Evolutionary conservation across 2,888 invertebrate species (phyloP), one percentile per base, ranked within the genome.

Genomic region (Reticulitermes lucifugus): DNA sequence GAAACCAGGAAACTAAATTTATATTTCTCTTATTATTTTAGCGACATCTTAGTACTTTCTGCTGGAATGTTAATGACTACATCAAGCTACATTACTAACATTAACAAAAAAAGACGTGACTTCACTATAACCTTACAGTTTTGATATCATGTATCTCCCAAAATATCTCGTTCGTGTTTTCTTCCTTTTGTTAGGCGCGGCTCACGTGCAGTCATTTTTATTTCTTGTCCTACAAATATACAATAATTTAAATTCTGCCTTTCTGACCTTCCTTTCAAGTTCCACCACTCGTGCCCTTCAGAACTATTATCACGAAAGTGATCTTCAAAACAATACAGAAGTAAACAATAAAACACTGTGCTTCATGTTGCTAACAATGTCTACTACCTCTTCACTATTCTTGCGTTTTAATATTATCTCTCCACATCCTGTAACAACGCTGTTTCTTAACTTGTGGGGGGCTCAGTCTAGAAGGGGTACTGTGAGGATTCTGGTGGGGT

Each of bases 201-300:
- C 7, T 46, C 46, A 46, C 77, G 51, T 77, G 77, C 46, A 77
- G n/a, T 10, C 43, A 46, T 46, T 77, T 77, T 77, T 77, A 77
- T 77, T n/a, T 77, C 77, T 77, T 77, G 77, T 22, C 77, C 46
- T 46, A 77, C 22, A 77, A 77, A 77, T 77, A 77, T 73, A 73
- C 43, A 46, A 77, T 77, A 77, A 51, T 77, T 77, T 77, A 77
- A 77, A 46, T 77, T 77, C 77, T 41, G n/a, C 77, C 43, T 77
- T 77, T 46, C 43, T 77, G 46, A 77, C 77, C 51, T 77, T 77
- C n/a, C 29, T 73, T 73, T 41, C 73, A 73, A 29, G 73, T 41
- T 77, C 77, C 75, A n/a, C 25, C 2, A 14, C 25, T 2, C 71
- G 14, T 25, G 6, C 35, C 35, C 35, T 41, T 77, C 51, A 21